Base-by-base conservation (phyloP, 1,140 invertebrate species). In the Asobara japonica region DNA sequence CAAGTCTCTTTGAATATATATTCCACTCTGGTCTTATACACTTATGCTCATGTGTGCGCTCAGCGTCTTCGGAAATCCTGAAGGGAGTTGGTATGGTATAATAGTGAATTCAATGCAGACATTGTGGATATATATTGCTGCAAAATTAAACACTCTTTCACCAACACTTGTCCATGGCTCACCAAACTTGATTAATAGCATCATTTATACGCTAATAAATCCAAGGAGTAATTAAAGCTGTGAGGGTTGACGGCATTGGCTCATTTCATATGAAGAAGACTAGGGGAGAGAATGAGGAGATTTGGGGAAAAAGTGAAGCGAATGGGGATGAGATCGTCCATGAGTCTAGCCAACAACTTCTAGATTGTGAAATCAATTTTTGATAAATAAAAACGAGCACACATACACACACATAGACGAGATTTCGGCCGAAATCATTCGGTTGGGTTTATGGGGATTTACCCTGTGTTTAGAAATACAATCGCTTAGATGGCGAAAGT, bases 1-100 rank as follows among this genome's bases (percentile, higher is more conserved):
- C 80, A 65, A n/a, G 78, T 74, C 71, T 60, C 67, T 70, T 51
- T 68, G 69, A 64, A 68, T 65, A 69, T 66, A 61, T 61, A 68
- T 38, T 38, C 31, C 31, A 65, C n/a, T 48, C 51, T 51, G 20
- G 41, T 3, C 20, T 0, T 25, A 20, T 25, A 25, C 56, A 20
- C 18, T 36, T 65, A 41, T 38, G 33, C 51, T 64, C 29, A 64
- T 64, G 27, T 31, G 13, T 64, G 18, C 20, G n/a, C 22, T 11
- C 48, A 30, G 1, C 18, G 18, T 65, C 38, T 38, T 41, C 33
- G 20, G 11, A 18, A 56, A 10, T 41, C 13, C 64, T 56, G 22
- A 25, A 56, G 51, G 8, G 18, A 45, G n/a, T 5, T 18, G 20
- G 11, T 36, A n/a, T n/a, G n/a, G n/a, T n/a, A n/a, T n/a, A n/a